Base-by-base conservation (phyloP, 2,888 invertebrate genomes). In the Gasteruption jaculator region DNA sequence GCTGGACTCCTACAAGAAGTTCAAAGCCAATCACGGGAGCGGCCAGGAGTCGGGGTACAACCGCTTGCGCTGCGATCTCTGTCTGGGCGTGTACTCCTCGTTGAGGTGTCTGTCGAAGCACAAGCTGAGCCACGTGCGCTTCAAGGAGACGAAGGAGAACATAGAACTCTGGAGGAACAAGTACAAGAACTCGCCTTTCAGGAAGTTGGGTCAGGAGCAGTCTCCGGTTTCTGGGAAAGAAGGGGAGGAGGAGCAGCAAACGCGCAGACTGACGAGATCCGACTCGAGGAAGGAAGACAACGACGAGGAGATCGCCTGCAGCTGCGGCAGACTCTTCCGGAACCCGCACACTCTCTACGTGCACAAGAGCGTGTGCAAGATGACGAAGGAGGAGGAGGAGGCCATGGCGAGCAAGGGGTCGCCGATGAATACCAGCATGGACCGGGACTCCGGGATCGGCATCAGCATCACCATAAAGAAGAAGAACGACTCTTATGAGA, bases 391-490 rank as follows among this genome's bases (percentile, higher is more conserved):
- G 10, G 41, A 45, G 6, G 20, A 14, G n/a, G 8, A 18, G 5
- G 40, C 26, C 8, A 43, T 27, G 7, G 3, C 16, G 35, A 45
- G 30, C 15, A 34, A 15, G 6, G 22, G 35, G 21, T 38, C 16
- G 26, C 33, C 22, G 38, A 47, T 41, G 5, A 38, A 54, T 11
- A 56, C 42, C 29, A 58, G 50, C 42, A 60, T 52, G 43, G 63
- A 68, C 38, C 48, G 53, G n/a, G 61, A 64, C 44, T 63, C 63
- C 20, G 59, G 61, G 15, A 60, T 59, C 46, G 67, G 64, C 14
- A 63, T 71, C 33, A 65, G 56, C 25, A 66, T 68, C 38, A 68
- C 63, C 11, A 69, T 69, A 19, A 70, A 70, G 38, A 69, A 68
- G 41, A 64, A 59, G 31, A 66, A 70, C 41, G 54, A 68, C 56